Evolutionary conservation across 2,113 vertebrate genomes (phyloP).

Genomic region (Sceloporus undulatus): DNA sequence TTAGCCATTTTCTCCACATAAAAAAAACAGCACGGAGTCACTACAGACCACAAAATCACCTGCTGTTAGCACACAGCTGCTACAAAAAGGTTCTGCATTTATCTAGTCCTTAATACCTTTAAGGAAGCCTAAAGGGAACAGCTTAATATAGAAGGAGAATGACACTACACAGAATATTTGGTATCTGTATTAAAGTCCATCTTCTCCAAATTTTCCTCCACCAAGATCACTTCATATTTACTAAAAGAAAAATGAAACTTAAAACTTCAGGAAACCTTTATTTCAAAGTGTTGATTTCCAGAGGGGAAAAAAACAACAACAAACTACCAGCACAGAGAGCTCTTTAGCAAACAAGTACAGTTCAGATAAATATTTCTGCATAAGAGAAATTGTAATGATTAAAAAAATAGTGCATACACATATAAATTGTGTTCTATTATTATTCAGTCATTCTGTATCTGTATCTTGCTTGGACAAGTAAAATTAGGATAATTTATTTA

Average conservation of each 20-base stretch:
- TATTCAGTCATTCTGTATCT: neutral
- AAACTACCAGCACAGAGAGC: neutral
- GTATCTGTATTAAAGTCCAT: conserved; percentile 72
- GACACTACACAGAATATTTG: conserved; percentile 71
- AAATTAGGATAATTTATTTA: conserved; percentile 23
- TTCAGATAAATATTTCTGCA: neutral
- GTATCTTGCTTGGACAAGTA: neutral
- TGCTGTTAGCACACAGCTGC: conserved; percentile 80
- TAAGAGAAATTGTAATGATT: neutral
- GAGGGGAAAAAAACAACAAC: conserved; percentile 43
- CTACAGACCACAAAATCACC: conserved; percentile 78
- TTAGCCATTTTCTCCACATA: conserved; percentile 82
- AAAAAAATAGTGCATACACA: neutral
- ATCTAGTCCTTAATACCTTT: conserved; percentile 78
- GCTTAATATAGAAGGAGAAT: conserved; percentile 74
- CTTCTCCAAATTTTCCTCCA: conserved; percentile 72
- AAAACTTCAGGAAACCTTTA: conserved; percentile 35
- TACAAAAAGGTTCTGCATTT: conserved; percentile 80
- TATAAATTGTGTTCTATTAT: conserved; percentile 24
- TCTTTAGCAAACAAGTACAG: conserved; percentile 12
- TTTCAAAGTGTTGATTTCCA: conserved; percentile 38
- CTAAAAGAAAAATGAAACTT: conserved; percentile 47
- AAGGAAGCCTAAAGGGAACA: conserved; percentile 77
- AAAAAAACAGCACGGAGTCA: conserved; percentile 79
- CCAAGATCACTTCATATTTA: conserved; percentile 56